Base-by-base conservation (phyloP, 1,140 invertebrate species). In the Yoshiicerus persimilis region DNA sequence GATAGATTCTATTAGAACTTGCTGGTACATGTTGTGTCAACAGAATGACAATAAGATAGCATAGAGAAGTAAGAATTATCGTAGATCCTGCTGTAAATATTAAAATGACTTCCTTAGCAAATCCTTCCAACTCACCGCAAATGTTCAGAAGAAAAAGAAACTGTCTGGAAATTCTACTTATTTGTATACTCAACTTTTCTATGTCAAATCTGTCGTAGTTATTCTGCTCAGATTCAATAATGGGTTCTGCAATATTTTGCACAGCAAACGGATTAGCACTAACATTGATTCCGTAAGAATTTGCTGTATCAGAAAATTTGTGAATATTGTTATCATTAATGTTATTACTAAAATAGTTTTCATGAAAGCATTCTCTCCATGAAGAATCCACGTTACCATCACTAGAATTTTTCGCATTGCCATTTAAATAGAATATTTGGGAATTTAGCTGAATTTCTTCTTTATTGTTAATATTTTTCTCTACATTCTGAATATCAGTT, bases 61-160 rank as follows among this genome's bases (percentile, higher is more conserved):
- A 86, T 2, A 86, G 32, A n/a, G 85, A 32, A 27, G 66, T 66
- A 8, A 86, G 56, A n/a, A 86, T 86, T 23, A 66, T 66, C 5
- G 56, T 39, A 8, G 85, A 86, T 66, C 47, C 85, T 36, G 85
- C 56, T 5, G 85, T 86, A 20, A 86, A 86, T 20, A 86, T 66
- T 8, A 66, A 23, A 62, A 86, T 39, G 10, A 66, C 66, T 70
- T 86, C 85, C 32, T 86, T 86, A 10, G 85, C 47, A 36, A 66
- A 86, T 3, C n/a, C 85, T 38, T 70, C 62, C 6, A 86, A 32
- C 9, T 34, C 16, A 25, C 27, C 9, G 16, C 32, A 66, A 70
- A 86, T 70, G 11, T 86, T 32, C 38, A 86, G 9, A 32, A 86
- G 85, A 34, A 36, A 64, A 9, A 86, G 23, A 16, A 70, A 86